A percentile compares a stretch with the other conserved stretches of the same genome.
These are phyloP conservation scores for Diachrysia chrysitis DNA, from an alignment of 2,888 invertebrate species.

Conservation along the genomic window DNA sequence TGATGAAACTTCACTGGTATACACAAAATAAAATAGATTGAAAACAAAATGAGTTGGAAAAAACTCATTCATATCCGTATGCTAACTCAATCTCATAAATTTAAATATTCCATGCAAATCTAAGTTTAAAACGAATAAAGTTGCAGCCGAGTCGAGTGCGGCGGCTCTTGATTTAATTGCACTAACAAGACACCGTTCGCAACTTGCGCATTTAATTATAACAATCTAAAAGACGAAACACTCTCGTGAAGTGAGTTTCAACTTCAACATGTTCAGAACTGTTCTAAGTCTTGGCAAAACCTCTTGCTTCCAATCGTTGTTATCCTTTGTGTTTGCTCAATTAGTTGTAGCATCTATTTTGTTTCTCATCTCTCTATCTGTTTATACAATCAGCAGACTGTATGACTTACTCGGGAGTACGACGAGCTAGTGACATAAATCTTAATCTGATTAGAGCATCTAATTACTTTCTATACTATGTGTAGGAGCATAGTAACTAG, in stretches of 20 bases:
- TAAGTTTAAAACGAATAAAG: conserved; percentile 66
- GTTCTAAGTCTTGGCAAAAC: conserved; percentile 30
- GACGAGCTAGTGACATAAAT: not conserved
- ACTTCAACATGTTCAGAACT: conserved; percentile 42
- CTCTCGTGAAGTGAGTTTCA: conserved; percentile 50
- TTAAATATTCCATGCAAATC: conserved; percentile 48
- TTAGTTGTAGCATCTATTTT: not conserved
- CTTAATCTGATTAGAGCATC: not conserved
- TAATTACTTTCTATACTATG: not conserved
- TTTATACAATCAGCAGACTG: not conserved
- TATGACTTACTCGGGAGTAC: not conserved
- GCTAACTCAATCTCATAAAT: conserved; percentile 21
- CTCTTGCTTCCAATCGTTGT: conserved; percentile 10
- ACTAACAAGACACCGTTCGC: conserved; percentile 73
- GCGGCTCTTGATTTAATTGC: conserved; percentile 72
- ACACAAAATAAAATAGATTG: not conserved
- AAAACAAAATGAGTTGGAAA: not conserved
- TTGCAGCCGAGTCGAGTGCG: conserved; percentile 55
- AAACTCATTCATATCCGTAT: not conserved
- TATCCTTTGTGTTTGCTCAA: not conserved
- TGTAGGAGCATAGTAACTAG: not conserved
- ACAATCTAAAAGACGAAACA: conserved; percentile 64
- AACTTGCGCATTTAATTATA: conserved; percentile 74
- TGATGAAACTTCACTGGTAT: too few species aligned
- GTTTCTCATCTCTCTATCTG: not conserved